Base-by-base conservation (phyloP, 2,113 vertebrate genomes). In the Mugil cephalus region DNA sequence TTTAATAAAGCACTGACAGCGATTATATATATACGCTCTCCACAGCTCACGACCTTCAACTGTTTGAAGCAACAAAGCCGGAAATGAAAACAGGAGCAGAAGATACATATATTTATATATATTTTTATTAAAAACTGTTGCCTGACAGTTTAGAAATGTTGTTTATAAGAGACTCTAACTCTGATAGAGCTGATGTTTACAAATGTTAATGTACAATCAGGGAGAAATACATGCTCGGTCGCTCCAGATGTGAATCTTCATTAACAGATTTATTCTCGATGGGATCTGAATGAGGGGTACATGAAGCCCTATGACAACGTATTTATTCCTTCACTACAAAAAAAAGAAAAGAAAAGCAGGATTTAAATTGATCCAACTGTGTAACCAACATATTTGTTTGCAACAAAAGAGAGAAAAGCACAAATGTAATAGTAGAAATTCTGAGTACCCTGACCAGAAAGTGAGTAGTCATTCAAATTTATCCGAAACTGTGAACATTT, bases 81-180 rank as follows among this genome's bases (percentile, higher is more conserved):
- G 63, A 81, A 68, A 69, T 68, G 0, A 80, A 64, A 1, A 73
- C 56, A 69, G 4, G 14, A 66, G 9, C 17, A 77, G 45, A 52
- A 10, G 48, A 56, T 6, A 6, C 15, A 35, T 14, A 50, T 77
- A 73, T 70, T 55, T 53, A 68, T 54, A 60, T 55, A 69, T n/a
- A n/a, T n/a, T 86, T 91, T 93, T 87, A 91, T 91, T 88, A 82
- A 83, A 91, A 93, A 92, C 90, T 93, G 89, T 91, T 90, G 83
- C 90, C 89, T 89, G 92, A 92, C 89, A 93, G 92, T 91, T 93
- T 80, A 85, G 54, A 87, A 82, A 77, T 67, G 79, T 54, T 69
- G 69, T 65, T 87, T 84, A 84, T 66, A 75, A 64, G 62, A 77
- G 73, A 84, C 70, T 82, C 78, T 72, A 87, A 81, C 40, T 70